phyloP scores from a whole-genome alignment of 2,797 vertebrate species.

The Pelodytes ibericus region DNA sequence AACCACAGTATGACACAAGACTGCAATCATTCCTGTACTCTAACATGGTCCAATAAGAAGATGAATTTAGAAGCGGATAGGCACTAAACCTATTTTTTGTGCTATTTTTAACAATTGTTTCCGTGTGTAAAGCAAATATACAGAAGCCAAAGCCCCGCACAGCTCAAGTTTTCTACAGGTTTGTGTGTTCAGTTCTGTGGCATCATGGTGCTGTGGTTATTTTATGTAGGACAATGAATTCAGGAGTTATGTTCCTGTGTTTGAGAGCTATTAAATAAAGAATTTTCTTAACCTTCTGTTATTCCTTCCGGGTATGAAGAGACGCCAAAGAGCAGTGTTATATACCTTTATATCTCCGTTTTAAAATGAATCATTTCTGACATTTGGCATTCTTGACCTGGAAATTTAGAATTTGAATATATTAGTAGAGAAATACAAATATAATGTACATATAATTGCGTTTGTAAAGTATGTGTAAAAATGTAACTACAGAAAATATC shows the following conservation, averaged over 20 bases:
- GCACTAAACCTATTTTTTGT: slow-evolving; percentile 33
- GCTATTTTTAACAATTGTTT: slow-evolving; percentile 54
- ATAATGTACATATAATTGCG: slow-evolving; percentile 76
- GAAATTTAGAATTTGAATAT: slow-evolving; percentile 71
- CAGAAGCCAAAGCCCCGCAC: slow-evolving; percentile 55
- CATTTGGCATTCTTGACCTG: slow-evolving; percentile 68
- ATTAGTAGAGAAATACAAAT: slow-evolving; percentile 69
- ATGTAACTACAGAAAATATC: slow-evolving; percentile 72
- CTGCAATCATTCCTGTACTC: neutral
- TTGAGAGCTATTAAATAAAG: slow-evolving; percentile 63
- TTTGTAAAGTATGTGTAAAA: slow-evolving; percentile 82
- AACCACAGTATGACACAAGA: neutral
- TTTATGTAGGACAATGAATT: slow-evolving; percentile 60
- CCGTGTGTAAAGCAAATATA: slow-evolving; percentile 50
- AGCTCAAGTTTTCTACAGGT: slow-evolving; percentile 63
- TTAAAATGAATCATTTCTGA: slow-evolving; percentile 72
- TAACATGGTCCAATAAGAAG: neutral
- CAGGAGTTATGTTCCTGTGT: slow-evolving; percentile 61
- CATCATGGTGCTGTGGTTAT: slow-evolving; percentile 65
- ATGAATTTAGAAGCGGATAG: neutral
- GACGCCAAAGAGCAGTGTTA: slow-evolving; percentile 66
- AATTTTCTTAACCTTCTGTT: slow-evolving; percentile 64
- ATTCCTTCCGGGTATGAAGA: slow-evolving; percentile 66
- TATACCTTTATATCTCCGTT: slow-evolving; percentile 67
- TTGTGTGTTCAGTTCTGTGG: slow-evolving; percentile 68